These are phyloP conservation scores for Archips xylosteana DNA, from an alignment of 2,888 invertebrate species.

Conservation along the genomic window DNA sequence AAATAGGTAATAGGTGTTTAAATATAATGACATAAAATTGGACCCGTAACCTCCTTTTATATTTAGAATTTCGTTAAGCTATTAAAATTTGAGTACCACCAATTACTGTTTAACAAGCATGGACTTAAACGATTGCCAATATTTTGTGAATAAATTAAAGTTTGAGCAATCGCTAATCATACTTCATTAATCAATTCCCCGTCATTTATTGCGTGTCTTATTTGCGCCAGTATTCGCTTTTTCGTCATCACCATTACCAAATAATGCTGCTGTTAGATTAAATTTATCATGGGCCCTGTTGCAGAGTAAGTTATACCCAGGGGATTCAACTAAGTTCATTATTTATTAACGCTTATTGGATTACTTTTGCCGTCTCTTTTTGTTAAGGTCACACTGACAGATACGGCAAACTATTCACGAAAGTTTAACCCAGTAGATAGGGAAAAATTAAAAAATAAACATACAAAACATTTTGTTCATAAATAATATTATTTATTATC, in stretches of 20 bases:
- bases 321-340: constrained; percentile 33
- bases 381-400: constrained; percentile 8
- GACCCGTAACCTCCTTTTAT: constrained; percentile 37
- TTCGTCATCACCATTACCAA: constrained; percentile 8
- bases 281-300: constrained; percentile 27
- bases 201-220: constrained; percentile 15
- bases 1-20: too few relatives aligned
- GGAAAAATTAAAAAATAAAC: neutral
- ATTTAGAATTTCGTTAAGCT: constrained; percentile 30
- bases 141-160: constrained; percentile 30
- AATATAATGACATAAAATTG: constrained; percentile 30
- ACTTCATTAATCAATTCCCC: constrained; percentile 14
- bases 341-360: constrained; percentile 41
- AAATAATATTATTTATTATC: neutral
- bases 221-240: constrained; percentile 19
- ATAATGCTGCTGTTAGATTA: constrained; percentile 32
- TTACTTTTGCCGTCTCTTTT: constrained; percentile 18
- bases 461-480: neutral
- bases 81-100: constrained; percentile 30
- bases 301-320: constrained; percentile 14
- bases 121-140: constrained; percentile 30
- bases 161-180: constrained; percentile 32
- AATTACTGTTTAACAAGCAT: constrained; percentile 35
- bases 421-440: neutral
- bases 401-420: neutral